Evolutionary conservation across 2,888 invertebrate species (phyloP).

Genomic region (Cybosia mesomella): DNA sequence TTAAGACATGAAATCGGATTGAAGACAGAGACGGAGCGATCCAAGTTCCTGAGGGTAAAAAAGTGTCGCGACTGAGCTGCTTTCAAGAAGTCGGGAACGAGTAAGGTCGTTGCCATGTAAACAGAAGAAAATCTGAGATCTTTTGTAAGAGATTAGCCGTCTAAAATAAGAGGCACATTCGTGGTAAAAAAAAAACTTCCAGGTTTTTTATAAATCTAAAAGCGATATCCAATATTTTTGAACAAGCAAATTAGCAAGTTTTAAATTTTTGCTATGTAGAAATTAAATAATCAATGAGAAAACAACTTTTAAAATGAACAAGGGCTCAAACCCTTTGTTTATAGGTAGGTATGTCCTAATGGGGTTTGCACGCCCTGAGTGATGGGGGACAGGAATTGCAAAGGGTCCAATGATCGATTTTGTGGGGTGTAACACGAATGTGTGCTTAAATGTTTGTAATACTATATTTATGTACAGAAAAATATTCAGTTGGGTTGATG

Average conservation of each 20-base stretch:
- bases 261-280: conserved; percentile 25
- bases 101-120: conserved; percentile 79
- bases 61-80: conserved; percentile 55
- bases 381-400: conserved; percentile 49
- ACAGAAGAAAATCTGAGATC: conserved; percentile 68
- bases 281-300: conserved; percentile 18
- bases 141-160: conserved; percentile 69
- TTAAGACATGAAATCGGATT: conserved; percentile 71
- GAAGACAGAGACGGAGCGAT: conserved; percentile 66
- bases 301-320: conserved; percentile 32
- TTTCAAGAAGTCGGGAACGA: conserved; percentile 55
- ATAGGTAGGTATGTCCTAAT: conserved; percentile 50
- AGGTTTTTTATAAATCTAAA: conserved; percentile 40
- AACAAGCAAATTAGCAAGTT: conserved; percentile 25
- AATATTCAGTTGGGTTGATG: not conserved
- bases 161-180: conserved; percentile 55
- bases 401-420: conserved; percentile 58
- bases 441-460: conserved; percentile 23
- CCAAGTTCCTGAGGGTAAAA: conserved; percentile 60
- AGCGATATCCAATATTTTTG: conserved; percentile 41
- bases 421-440: conserved; percentile 33
- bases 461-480: conserved; percentile 14
- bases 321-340: conserved; percentile 48
- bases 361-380: conserved; percentile 56
- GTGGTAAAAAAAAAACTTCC: conserved; percentile 48